Percentiles rank a stretch among this genome's conserved stretches.
Conservation (phyloP, 2,113 vertebrate species). For the Microcebus murinus region DNA sequence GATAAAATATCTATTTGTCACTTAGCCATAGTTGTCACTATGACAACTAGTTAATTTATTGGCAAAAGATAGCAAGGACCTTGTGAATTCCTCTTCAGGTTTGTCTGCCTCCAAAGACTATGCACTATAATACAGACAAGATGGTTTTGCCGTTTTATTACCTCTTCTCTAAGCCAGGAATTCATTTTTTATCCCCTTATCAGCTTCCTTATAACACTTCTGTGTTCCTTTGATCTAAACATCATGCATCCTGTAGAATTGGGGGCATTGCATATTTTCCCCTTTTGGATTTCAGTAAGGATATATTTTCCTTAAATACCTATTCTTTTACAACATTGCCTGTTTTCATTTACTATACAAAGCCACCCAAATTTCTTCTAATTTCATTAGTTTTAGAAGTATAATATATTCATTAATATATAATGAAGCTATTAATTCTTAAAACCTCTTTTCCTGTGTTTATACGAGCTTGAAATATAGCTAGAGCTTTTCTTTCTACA, state of each 20-base stretch:
- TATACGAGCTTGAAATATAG: slow-evolving; percentile 14
- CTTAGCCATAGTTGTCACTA: not conserved
- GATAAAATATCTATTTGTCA: not conserved
- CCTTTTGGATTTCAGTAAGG: not conserved
- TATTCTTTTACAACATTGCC: not conserved
- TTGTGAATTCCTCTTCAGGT: not conserved
- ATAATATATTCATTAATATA: not conserved
- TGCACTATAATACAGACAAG: not conserved
- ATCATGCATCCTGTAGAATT: not conserved
- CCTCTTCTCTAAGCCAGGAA: not conserved
- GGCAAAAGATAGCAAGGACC: not conserved
- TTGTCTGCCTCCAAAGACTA: not conserved
- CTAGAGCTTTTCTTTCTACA: not conserved
- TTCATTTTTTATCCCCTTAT: not conserved
- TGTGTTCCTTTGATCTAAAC: slow-evolving; percentile 31
- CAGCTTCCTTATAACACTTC: not conserved
- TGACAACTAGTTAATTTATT: not conserved
- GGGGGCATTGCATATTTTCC: not conserved
- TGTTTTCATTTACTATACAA: slow-evolving; percentile 13
- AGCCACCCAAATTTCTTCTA: not conserved
- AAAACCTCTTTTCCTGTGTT: not conserved
- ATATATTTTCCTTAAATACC: not conserved
- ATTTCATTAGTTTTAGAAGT: slow-evolving; percentile 18
- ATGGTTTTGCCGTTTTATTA: not conserved
- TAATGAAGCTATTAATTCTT: slow-evolving; percentile 26